A percentile compares a stretch with the other conserved stretches of the same genome.
Evolutionary conservation across 2,797 vertebrate genomes (phyloP).

Genomic region (Benthosema pterotum): DNA sequence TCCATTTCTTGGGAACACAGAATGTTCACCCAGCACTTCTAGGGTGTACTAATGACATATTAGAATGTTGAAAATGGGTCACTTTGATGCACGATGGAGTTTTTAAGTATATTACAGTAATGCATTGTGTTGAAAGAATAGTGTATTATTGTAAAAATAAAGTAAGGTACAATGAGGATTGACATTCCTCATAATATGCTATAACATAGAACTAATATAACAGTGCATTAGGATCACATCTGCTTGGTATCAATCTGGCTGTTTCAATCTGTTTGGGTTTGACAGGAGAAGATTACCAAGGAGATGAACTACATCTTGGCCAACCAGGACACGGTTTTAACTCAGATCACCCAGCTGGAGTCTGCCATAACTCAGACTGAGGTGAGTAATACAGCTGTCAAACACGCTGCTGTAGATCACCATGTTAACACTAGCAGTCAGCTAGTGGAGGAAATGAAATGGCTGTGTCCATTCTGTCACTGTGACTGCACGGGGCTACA

Average conservation of each 20-base stretch:
- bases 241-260: neutral
- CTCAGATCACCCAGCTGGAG: conserved; percentile 93
- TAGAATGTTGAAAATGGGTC: no score
- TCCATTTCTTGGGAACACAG: no score
- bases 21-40: no score
- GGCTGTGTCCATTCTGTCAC: neutral
- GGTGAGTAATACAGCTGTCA: conserved; percentile 73
- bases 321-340: conserved; percentile 91
- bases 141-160: neutral
- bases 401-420: conserved; percentile 16
- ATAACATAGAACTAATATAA: neutral
- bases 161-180: neutral
- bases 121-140: neutral
- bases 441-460: neutral
- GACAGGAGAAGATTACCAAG: conserved; percentile 94
- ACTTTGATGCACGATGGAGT: no score
- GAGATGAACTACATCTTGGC: conserved; percentile 92
- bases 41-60: no score
- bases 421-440: conserved; percentile 11
- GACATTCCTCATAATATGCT: neutral
- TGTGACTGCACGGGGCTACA: neutral
- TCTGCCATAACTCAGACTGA: conserved; percentile 91
- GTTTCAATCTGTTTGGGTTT: conserved; percentile 29
- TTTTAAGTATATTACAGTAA: neutral
- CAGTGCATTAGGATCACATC: conserved; percentile 11